Evolutionary conservation across 53 echinoderm and acorn worm genomes (phyloP).

Genomic region (Temnopleurus reevesii): DNA sequence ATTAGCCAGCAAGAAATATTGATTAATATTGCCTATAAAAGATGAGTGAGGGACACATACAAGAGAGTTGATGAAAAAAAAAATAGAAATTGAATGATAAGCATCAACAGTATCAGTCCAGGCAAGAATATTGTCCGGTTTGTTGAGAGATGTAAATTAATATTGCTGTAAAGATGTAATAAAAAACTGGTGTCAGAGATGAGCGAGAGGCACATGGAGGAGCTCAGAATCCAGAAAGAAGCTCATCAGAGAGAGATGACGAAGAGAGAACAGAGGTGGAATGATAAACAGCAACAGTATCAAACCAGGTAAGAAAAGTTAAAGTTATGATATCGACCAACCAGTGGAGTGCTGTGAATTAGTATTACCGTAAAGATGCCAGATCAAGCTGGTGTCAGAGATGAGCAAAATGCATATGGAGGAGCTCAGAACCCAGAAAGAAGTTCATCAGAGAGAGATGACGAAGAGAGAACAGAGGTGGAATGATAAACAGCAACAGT

Average conservation of each 20-base stretch:
- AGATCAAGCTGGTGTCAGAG: constrained; percentile 69
- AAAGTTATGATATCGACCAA: no score
- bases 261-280: constrained; percentile 69
- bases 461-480: constrained; percentile 71
- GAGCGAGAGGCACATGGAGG: constrained; percentile 72
- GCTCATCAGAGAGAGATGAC: constrained; percentile 64
- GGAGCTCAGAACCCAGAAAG: constrained; percentile 69
- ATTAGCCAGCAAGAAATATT: no score
- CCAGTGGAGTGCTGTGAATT: no score
- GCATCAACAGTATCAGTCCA: no score
- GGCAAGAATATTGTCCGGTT: no score
- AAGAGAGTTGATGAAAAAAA: no score
- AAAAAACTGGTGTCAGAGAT: constrained; percentile 70
- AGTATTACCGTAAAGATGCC: no score
- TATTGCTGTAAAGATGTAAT: no score
- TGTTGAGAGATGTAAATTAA: no score
- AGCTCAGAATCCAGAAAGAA: constrained; percentile 65
- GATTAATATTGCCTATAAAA: no score
- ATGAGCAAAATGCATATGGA: constrained; percentile 71
- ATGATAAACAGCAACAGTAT: constrained; percentile 71
- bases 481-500: constrained; percentile 66
- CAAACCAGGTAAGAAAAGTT: constrained; percentile 75
- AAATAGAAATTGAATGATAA: no score
- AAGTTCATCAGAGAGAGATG: constrained; percentile 63
- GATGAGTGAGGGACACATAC: no score